Base-by-base conservation (phyloP, 2,113 vertebrate genomes). In the Callithrix jacchus region DNA sequence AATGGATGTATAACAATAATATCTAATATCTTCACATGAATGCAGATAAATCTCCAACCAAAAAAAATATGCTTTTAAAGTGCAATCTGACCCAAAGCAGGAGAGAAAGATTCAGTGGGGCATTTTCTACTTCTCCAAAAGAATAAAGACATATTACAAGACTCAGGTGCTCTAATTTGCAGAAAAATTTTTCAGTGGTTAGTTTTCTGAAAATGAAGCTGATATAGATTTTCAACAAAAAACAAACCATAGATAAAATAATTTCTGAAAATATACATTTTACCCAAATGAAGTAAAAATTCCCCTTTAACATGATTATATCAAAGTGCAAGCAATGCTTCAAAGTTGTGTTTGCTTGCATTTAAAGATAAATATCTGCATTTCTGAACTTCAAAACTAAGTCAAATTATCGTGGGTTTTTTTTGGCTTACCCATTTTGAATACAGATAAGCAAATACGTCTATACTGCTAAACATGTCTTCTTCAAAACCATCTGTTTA, bases 251-350 rank as follows among this genome's bases (percentile, higher is more conserved):
- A 76, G 16, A 61, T 77, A 89, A 83, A 94, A 35, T 1, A 68
- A 27, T 77, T 14, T 83, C 54, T 80, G 35, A 17, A 92, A 93
- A 87, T 77, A 66, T 2, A 73, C 14, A 79, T 74, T 92, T 92
- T n/a, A 73, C 49, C 16, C 17, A 95, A 84, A 68, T 86, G 73
- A 96, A 77, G 79, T 89, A 82, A 88, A 94, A 83, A 89, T 91
- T 18, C 42, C 49, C 73, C 91, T 89, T 54, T 93, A 96, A 92
- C 5, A 37, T 71, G 79, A 40, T 89, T 68, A 2, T 73, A 37
- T 47, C 6, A 49, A 68, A 71, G 70, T 23, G 25, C 20, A 83
- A 37, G 37, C 30, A 56, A 85, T 37, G n/a, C 14, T 93, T 37
- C 37, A 42, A 89, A 94, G 82, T 45, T 73, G 12, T 25, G 54